phyloP scores from a whole-genome alignment of 2,113 vertebrate species.

The Synchiropus splendidus region DNA sequence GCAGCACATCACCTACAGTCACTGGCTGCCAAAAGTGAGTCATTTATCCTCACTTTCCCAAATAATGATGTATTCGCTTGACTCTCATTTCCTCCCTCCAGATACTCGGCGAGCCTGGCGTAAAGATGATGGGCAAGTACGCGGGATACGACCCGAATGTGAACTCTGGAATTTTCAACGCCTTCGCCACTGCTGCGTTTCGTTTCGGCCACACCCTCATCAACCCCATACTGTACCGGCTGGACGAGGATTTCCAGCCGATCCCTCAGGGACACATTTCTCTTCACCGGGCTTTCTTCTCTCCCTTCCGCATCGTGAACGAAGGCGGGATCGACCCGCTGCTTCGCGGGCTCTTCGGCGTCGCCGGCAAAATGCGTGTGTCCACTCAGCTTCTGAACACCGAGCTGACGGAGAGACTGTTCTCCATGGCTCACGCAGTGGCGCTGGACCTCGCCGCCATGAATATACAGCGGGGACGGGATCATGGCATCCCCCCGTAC shows the following conservation, averaged over 20 bases:
- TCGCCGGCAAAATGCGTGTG: slow-evolving; percentile 91
- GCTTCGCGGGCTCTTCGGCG: slow-evolving; percentile 86
- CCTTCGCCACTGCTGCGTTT: slow-evolving; percentile 95
- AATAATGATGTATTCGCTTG: too few species aligned
- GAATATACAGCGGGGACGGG: slow-evolving; percentile 92
- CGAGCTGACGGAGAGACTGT: slow-evolving; percentile 90
- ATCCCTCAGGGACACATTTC: slow-evolving; percentile 86
- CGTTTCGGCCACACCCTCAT: slow-evolving; percentile 95
- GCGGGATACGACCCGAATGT: slow-evolving; percentile 83
- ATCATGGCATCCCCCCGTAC: slow-evolving; percentile 94
- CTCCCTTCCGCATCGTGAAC: slow-evolving; percentile 91
- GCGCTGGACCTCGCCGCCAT: slow-evolving; percentile 94
- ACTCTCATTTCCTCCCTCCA: slow-evolving; percentile 8
- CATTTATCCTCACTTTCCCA: too few species aligned
- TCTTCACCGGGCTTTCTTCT: slow-evolving; percentile 96
- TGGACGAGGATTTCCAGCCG: slow-evolving; percentile 84
- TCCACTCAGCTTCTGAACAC: slow-evolving; percentile 88
- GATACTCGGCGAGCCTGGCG: slow-evolving; percentile 86
- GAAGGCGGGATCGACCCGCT: slow-evolving; percentile 97
- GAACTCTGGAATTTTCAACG: slow-evolving; percentile 84
- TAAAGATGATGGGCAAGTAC: slow-evolving; percentile 83
- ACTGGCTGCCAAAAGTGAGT: slow-evolving; percentile 87
- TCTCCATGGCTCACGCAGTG: slow-evolving; percentile 93
- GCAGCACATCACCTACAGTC: slow-evolving; percentile 94
- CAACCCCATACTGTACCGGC: slow-evolving; percentile 85